Conservation (phyloP, 2,888 invertebrate genomes). For the Patella depressa region DNA sequence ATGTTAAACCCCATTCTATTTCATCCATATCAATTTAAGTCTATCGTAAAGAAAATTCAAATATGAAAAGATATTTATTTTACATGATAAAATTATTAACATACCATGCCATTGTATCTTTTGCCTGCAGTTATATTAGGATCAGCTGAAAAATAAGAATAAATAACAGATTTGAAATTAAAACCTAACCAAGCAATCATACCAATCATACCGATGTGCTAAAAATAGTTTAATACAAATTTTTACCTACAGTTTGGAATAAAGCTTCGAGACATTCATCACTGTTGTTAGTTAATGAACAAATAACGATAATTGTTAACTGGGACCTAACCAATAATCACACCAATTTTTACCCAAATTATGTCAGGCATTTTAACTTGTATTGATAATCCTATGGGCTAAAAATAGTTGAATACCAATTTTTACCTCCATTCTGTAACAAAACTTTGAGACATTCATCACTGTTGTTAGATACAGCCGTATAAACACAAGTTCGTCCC, state of each 20-base stretch:
- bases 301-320: no score
- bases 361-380: no score
- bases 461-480: constrained; percentile 68
- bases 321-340: no score
- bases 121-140: constrained; percentile 38
- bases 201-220: no score
- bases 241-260: constrained; percentile 62
- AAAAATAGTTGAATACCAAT: background rate
- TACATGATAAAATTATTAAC: background rate
- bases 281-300: constrained; percentile 61
- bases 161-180: background rate
- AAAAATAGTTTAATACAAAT: background rate
- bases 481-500: constrained; percentile 66
- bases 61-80: no score
- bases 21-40: no score
- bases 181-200: no score
- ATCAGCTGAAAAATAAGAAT: constrained; percentile 34
- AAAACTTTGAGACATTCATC: constrained; percentile 59
- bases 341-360: no score
- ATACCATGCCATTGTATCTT: constrained; percentile 42
- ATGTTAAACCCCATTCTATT: no score
- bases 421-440: constrained; percentile 62
- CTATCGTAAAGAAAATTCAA: no score
- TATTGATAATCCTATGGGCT: no score
- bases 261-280: constrained; percentile 59